Conservation (phyloP, 92 coral and sea anemone species). For the Epizoanthus fatuus region DNA sequence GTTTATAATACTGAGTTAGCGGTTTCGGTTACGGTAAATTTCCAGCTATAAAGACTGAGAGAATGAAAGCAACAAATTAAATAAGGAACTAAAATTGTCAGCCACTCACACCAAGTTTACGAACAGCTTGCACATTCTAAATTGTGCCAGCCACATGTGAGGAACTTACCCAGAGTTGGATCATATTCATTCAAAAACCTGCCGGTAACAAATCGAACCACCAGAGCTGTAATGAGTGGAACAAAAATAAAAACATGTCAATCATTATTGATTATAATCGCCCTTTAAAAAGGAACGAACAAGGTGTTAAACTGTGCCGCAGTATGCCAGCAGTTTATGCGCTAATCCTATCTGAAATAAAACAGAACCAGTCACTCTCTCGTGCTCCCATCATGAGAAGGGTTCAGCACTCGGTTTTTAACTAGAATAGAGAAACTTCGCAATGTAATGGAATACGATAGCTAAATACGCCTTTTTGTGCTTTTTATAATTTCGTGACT, state of each 20-base stretch:
- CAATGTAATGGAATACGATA: too few relatives aligned
- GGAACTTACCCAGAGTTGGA: conserved; percentile 93
- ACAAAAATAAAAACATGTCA: conserved; percentile 52
- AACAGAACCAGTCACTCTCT: neutral
- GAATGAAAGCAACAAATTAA: too few relatives aligned
- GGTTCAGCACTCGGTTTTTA: neutral
- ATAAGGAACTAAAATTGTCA: too few relatives aligned
- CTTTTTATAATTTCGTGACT: neutral
- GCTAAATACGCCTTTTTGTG: neutral
- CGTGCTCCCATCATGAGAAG: neutral
- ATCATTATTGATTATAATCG: conserved; percentile 71
- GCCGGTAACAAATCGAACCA: conserved; percentile 97
- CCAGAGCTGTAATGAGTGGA: conserved; percentile 76
- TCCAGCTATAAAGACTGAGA: too few relatives aligned
- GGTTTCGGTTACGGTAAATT: too few relatives aligned
- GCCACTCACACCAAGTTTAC: too few relatives aligned
- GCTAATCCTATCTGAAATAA: conserved; percentile 14
- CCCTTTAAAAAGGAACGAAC: conserved; percentile 51
- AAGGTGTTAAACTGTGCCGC: conserved; percentile 13
- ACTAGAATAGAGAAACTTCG: too few relatives aligned
- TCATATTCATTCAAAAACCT: conserved; percentile 96
- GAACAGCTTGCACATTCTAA: too few relatives aligned
- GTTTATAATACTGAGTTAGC: too few relatives aligned
- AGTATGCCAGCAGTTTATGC: neutral
- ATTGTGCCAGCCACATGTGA: too few relatives aligned